Evolutionary conservation across 2,797 vertebrate genomes (phyloP).

Genomic region (Orestias chungarensis): DNA sequence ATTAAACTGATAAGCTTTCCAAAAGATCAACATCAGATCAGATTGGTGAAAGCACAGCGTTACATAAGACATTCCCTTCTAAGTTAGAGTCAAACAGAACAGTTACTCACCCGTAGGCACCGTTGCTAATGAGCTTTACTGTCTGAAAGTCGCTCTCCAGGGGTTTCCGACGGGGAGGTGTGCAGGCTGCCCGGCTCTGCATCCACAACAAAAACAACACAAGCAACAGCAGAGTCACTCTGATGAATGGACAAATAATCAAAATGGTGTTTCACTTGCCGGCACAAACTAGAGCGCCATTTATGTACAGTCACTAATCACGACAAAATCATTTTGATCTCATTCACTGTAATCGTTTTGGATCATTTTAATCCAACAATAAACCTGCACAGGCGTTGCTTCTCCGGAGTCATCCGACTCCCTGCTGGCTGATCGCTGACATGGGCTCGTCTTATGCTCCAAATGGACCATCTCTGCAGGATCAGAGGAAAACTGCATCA

Average conservation of each 20-base stretch:
- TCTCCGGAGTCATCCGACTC: constrained; percentile 84
- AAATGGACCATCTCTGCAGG: constrained; percentile 89
- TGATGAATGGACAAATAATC: constrained; percentile 4
- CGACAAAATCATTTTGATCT: neutral
- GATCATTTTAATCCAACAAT: neutral
- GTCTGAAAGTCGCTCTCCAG: constrained; percentile 96
- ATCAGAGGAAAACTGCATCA: constrained; percentile 30
- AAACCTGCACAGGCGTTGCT: constrained; percentile 72
- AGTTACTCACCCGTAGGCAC: constrained; percentile 92
- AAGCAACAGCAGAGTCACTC: constrained; percentile 7
- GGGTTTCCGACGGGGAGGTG: constrained; percentile 85
- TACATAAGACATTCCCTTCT: constrained; percentile 32
- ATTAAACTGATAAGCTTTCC: neutral
- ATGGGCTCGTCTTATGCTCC: constrained; percentile 84
- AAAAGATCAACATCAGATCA: constrained; percentile 18
- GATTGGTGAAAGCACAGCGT: constrained; percentile 27
- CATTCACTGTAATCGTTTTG: neutral
- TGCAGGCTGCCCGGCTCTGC: constrained; percentile 78
- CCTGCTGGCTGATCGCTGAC: constrained; percentile 71
- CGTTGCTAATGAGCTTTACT: constrained; percentile 96
- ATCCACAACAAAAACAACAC: constrained; percentile 22
- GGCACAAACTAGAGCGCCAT: neutral
- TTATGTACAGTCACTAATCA: neutral
- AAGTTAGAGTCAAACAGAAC: constrained; percentile 37
- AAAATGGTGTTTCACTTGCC: neutral